Evolutionary conservation across 2,888 invertebrate species (phyloP).

Genomic region (Cataglyphis livida): DNA sequence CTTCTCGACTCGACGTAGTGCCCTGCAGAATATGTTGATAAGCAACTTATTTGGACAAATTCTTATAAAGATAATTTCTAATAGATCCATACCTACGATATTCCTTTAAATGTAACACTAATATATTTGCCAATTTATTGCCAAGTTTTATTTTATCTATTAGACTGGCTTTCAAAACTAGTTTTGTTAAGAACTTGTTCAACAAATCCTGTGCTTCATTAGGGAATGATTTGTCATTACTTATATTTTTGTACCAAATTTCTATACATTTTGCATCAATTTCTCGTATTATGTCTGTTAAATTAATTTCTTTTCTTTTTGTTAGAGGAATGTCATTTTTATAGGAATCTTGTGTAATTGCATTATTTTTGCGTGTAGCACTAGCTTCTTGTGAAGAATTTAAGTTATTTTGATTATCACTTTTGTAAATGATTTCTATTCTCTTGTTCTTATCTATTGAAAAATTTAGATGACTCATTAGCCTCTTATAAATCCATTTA

Average conservation of each 20-base stretch:
- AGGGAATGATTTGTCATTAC: slow-evolving; percentile 85
- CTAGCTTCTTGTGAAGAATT: slow-evolving; percentile 7
- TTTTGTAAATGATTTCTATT: background rate
- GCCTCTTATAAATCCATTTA: slow-evolving; percentile 71
- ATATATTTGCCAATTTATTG: slow-evolving; percentile 86
- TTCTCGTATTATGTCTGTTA: slow-evolving; percentile 82
- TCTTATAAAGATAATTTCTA: background rate
- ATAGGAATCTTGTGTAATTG: slow-evolving; percentile 32
- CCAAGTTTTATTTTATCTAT: slow-evolving; percentile 85
- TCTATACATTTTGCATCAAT: slow-evolving; percentile 86
- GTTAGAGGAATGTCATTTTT: slow-evolving; percentile 14
- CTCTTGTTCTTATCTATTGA: background rate
- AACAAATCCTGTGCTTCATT: slow-evolving; percentile 85
- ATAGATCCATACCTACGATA: slow-evolving; percentile 86
- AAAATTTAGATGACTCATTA: slow-evolving; percentile 60
- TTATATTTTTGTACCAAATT: slow-evolving; percentile 86
- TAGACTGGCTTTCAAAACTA: slow-evolving; percentile 83
- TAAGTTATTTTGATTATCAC: slow-evolving; percentile 38
- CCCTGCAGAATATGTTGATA: slow-evolving; percentile 65
- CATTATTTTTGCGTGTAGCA: slow-evolving; percentile 21
- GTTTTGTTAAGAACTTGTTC: slow-evolving; percentile 83
- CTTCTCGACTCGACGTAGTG: slow-evolving; percentile 79
- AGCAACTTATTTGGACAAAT: background rate
- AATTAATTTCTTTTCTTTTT: slow-evolving; percentile 12
- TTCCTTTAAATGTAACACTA: slow-evolving; percentile 89